A percentile compares a stretch with the other conserved stretches of the same genome.
phyloP scores from a whole-genome alignment of 1,140 invertebrate genomes.

The Rhopalosiphum maidis region DNA sequence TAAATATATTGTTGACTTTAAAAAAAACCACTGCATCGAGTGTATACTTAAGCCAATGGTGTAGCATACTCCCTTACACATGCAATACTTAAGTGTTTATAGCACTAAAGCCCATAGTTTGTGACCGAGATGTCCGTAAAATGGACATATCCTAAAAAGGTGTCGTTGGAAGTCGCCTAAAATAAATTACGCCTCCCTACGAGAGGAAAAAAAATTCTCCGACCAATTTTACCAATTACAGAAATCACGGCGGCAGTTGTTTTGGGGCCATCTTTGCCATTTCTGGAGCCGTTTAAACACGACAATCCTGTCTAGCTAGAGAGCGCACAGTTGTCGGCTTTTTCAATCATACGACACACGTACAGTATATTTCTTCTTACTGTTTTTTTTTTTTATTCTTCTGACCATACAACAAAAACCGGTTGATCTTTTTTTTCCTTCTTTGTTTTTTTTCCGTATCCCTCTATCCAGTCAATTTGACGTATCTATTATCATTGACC shows the following conservation, averaged over 20 bases:
- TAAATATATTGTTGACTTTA: neutral
- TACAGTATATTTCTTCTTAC: constrained; percentile 25
- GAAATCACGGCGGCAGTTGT: neutral
- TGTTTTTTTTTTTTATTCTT: constrained; percentile 25
- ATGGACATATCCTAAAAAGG: constrained; percentile 21
- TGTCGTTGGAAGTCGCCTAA: neutral
- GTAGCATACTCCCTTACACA: neutral
- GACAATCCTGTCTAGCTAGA: constrained; percentile 16
- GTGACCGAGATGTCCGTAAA: constrained; percentile 24
- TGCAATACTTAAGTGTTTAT: neutral
- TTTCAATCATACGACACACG: constrained; percentile 51
- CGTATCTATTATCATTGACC: constrained; percentile 49
- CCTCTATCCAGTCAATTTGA: constrained; percentile 34
- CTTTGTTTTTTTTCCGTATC: constrained; percentile 17
- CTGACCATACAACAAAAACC: constrained; percentile 47
- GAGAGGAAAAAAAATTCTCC: neutral
- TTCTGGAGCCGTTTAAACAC: constrained; percentile 35
- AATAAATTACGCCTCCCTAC: neutral
- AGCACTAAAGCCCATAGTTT: neutral
- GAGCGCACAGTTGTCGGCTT: constrained; percentile 22
- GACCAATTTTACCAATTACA: constrained; percentile 50
- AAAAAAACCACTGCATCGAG: neutral
- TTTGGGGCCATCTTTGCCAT: constrained; percentile 47
- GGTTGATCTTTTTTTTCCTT: constrained; percentile 49
- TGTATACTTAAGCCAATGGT: neutral